These are phyloP conservation scores for Poecile montanus DNA, from an alignment of 2,797 vertebrate species.

Conservation along the genomic window DNA sequence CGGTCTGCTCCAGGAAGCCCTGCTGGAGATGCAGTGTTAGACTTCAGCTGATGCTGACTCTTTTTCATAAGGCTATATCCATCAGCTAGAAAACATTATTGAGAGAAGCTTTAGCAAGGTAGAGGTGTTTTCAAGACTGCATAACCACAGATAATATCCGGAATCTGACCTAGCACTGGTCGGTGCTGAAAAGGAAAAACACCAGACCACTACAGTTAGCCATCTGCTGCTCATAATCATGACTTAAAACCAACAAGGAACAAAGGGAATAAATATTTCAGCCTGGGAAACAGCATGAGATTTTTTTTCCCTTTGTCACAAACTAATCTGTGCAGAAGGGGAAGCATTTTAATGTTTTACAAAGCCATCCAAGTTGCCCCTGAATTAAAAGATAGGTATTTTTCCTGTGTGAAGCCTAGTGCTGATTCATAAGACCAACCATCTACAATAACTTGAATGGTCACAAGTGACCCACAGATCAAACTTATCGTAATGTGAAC, in stretches of 20 bases:
- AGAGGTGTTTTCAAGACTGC: neutral
- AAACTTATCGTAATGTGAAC: accelerated
- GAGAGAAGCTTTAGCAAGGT: neutral
- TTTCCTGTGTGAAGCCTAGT: neutral
- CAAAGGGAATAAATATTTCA: neutral
- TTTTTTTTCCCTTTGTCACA: accelerated
- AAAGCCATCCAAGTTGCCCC: neutral
- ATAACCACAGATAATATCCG: neutral
- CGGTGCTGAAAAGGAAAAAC: neutral
- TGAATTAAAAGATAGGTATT: neutral
- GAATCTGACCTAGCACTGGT: neutral
- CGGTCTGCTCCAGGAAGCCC: neutral
- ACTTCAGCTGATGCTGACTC: constrained; percentile 36
- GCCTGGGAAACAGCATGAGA: neutral
- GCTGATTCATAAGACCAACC: neutral
- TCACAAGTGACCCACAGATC: neutral
- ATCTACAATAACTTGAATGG: neutral
- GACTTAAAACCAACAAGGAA: neutral
- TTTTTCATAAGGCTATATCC: constrained; percentile 37
- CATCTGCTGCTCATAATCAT: neutral
- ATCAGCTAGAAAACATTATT: constrained; percentile 54
- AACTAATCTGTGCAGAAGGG: neutral
- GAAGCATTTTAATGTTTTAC: neutral
- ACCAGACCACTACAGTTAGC: neutral
- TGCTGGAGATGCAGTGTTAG: neutral